Percentiles rank a stretch among this genome's conserved stretches.
These are phyloP conservation scores for Euglossa dilemma DNA, from an alignment of 1,140 invertebrate genomes.

Conservation along the genomic window DNA sequence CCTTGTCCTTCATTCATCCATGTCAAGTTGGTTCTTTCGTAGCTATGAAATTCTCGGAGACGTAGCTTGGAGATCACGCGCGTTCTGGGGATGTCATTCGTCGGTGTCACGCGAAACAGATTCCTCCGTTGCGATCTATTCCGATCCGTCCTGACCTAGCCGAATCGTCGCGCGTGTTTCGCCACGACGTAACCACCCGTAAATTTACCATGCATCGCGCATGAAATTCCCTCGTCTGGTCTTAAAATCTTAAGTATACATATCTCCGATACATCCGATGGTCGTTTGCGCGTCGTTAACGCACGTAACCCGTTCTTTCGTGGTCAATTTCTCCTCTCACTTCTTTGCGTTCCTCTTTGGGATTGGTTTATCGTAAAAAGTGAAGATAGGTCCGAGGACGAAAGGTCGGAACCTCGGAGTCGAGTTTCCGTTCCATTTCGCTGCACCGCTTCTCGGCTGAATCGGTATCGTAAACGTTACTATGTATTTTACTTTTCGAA, in stretches of 20 bases:
- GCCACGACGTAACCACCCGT: constrained; percentile 37
- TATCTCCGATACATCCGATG: too few species aligned
- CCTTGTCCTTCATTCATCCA: too few species aligned
- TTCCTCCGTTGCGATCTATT: constrained; percentile 50
- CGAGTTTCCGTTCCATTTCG: constrained; percentile 16
- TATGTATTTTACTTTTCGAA: neutral
- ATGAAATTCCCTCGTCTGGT: constrained; percentile 31
- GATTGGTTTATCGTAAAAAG: neutral
- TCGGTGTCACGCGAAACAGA: constrained; percentile 48
- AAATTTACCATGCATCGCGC: constrained; percentile 41
- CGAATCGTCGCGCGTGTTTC: constrained; percentile 44
- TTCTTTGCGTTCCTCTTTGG: neutral
- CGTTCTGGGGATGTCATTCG: constrained; percentile 8
- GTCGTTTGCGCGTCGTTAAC: constrained; percentile 27
- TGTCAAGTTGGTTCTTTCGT: neutral
- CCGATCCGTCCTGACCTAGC: constrained; percentile 2
- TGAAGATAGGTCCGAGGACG: neutral
- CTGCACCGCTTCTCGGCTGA: neutral
- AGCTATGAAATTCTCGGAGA: neutral
- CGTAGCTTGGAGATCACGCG: constrained; percentile 9
- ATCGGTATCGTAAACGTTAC: constrained; percentile 30
- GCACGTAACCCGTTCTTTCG: neutral
- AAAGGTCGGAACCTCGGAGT: neutral
- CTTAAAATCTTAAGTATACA: neutral
- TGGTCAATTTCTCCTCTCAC: neutral